Conservation (phyloP, 2,797 vertebrate genomes). For the Bradypodion ventrale region DNA sequence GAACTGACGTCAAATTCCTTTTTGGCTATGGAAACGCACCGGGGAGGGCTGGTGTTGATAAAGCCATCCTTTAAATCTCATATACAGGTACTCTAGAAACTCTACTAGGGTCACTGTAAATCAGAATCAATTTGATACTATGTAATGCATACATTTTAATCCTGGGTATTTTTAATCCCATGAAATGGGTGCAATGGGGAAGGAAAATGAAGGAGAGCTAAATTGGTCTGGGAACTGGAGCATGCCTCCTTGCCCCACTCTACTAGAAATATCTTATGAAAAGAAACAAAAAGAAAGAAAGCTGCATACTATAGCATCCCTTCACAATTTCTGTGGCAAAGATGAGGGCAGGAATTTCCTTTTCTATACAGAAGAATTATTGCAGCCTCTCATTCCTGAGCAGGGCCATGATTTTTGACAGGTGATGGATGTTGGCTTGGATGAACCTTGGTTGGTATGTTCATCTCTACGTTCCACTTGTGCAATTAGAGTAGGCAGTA, state of each 20-base stretch:
- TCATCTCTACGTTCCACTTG: neutral
- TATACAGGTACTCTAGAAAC: too few relatives aligned
- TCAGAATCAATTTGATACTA: too few relatives aligned
- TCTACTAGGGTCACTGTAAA: too few relatives aligned
- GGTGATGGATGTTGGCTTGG: neutral
- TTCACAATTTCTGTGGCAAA: neutral
- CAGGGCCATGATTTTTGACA: neutral
- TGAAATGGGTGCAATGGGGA: neutral
- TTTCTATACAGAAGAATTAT: neutral
- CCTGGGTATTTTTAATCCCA: neutral
- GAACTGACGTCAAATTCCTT: too few relatives aligned
- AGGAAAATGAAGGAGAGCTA: neutral
- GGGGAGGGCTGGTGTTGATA: too few relatives aligned
- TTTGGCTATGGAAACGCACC: too few relatives aligned
- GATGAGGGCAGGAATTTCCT: neutral
- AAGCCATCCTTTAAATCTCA: too few relatives aligned
- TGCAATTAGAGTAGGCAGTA: neutral
- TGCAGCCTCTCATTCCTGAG: neutral
- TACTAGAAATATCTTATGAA: neutral
- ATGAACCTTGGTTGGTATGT: neutral
- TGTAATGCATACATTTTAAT: too few relatives aligned
- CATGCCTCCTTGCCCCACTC: neutral
- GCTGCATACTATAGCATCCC: neutral
- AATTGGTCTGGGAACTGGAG: neutral
- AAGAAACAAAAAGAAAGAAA: neutral